phyloP scores from a whole-genome alignment of 2,797 vertebrate species.

The Mormyrus hasselquistii region DNA sequence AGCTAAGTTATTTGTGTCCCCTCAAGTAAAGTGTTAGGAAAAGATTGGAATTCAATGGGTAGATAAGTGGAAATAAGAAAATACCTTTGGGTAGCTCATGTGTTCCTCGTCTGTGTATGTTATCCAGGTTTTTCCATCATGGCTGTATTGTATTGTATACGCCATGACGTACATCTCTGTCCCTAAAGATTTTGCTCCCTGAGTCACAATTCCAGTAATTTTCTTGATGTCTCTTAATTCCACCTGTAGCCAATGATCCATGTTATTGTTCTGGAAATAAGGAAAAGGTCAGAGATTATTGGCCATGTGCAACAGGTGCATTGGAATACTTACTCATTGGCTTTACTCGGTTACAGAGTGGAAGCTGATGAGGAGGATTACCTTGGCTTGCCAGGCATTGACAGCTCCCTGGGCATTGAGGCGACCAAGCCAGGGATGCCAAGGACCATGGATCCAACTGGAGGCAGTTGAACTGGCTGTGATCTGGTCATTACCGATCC shows the following conservation, averaged over 20 bases:
- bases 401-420: constrained; percentile 72
- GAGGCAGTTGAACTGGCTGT: constrained; percentile 73
- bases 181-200: constrained; percentile 74
- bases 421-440: constrained; percentile 74
- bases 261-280: constrained; percentile 63
- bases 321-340: not conserved
- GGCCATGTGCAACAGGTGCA: not conserved
- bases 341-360: not conserved
- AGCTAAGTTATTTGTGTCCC: not conserved
- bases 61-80: not conserved
- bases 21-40: not conserved
- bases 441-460: constrained; percentile 68
- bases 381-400: constrained; percentile 91
- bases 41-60: not conserved
- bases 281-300: not conserved
- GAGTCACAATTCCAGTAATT: constrained; percentile 83
- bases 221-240: constrained; percentile 77
- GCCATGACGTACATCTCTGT: constrained; percentile 73
- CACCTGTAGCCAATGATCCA: constrained; percentile 85
- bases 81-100: constrained; percentile 66
- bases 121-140: constrained; percentile 70
- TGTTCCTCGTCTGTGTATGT: constrained; percentile 64
- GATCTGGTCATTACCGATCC: constrained; percentile 68
- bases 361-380: constrained; percentile 42
- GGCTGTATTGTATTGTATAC: constrained; percentile 71